phyloP scores from a whole-genome alignment of 2,888 invertebrate species.

The Villa cingulata region DNA sequence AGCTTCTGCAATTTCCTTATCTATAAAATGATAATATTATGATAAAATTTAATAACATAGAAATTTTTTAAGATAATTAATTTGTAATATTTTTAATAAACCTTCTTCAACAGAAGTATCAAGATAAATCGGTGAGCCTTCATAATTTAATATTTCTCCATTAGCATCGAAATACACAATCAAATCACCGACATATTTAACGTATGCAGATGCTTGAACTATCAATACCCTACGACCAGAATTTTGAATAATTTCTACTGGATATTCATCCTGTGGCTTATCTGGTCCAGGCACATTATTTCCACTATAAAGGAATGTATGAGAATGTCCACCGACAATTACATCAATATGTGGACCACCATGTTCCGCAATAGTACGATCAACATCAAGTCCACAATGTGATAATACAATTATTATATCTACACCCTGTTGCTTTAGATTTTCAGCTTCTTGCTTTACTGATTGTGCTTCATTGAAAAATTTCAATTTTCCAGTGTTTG shows the following conservation, averaged over 20 bases:
- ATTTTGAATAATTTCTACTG: slow-evolving; percentile 48
- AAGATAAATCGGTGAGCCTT: slow-evolving; percentile 61
- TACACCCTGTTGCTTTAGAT: slow-evolving; percentile 45
- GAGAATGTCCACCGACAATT: slow-evolving; percentile 76
- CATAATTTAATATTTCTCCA: slow-evolving; percentile 51
- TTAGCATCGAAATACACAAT: slow-evolving; percentile 53
- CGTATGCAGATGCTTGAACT: slow-evolving; percentile 59
- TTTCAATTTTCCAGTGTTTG: slow-evolving; percentile 49
- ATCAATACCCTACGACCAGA: slow-evolving; percentile 38
- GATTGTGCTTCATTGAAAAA: slow-evolving; percentile 56
- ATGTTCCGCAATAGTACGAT: slow-evolving; percentile 48
- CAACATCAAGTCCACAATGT: slow-evolving; percentile 61
- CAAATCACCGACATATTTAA: slow-evolving; percentile 65
- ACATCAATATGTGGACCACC: slow-evolving; percentile 58
- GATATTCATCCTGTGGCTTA: slow-evolving; percentile 49
- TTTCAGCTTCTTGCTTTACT: slow-evolving; percentile 51
- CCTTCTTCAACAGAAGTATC: slow-evolving; percentile 50
- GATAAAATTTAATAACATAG: no score
- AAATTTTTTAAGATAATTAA: no score
- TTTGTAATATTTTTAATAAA: no score
- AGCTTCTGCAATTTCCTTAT: slow-evolving; percentile 43
- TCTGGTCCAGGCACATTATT: slow-evolving; percentile 43
- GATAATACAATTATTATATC: slow-evolving; percentile 73
- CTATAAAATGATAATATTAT: slow-evolving; percentile 33
- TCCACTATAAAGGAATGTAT: slow-evolving; percentile 60